A percentile compares a stretch with the other conserved stretches of the same genome.
These are phyloP conservation scores for Muraenolepis orangiensis DNA, from an alignment of 2,797 vertebrate genomes.

Conservation along the genomic window DNA sequence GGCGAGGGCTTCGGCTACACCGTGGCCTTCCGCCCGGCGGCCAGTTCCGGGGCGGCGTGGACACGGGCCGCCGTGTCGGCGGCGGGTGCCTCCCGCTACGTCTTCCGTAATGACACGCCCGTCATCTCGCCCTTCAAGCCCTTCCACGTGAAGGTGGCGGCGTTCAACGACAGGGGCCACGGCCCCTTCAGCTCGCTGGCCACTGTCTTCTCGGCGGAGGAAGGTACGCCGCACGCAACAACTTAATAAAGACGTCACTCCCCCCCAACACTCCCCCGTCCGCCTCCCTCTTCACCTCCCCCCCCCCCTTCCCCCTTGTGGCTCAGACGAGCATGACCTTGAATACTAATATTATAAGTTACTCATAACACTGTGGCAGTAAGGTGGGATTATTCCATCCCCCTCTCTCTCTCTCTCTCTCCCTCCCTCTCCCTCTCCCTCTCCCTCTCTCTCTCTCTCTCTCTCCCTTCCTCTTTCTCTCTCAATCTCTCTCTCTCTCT, in stretches of 20 bases:
- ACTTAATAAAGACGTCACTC: too few relatives aligned
- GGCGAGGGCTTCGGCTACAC: slow-evolving; percentile 94
- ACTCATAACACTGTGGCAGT: slow-evolving; percentile 32
- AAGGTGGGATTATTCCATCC: not conserved
- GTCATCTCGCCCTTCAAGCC: slow-evolving; percentile 83
- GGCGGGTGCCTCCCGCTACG: slow-evolving; percentile 76
- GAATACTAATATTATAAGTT: slow-evolving; percentile 59
- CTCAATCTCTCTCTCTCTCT: too few relatives aligned
- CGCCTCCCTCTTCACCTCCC: too few relatives aligned
- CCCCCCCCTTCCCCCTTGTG: not conserved
- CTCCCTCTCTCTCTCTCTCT: too few relatives aligned
- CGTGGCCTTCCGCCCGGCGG: slow-evolving; percentile 85
- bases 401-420: too few relatives aligned
- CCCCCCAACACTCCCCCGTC: too few relatives aligned
- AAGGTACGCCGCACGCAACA: slow-evolving; percentile 71
- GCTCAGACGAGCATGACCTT: slow-evolving; percentile 58
- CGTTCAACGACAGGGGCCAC: slow-evolving; percentile 91
- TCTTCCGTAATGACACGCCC: slow-evolving; percentile 87
- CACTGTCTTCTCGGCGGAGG: slow-evolving; percentile 88
- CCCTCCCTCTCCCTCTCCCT: too few relatives aligned
- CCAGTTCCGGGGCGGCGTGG: slow-evolving; percentile 76
- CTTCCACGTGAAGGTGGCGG: slow-evolving; percentile 90
- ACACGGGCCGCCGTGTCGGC: slow-evolving; percentile 86
- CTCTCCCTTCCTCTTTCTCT: too few relatives aligned
- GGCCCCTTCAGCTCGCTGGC: slow-evolving; percentile 90